Conservation (phyloP, 2,113 vertebrate genomes). For the Ancistrus triradiatus region DNA sequence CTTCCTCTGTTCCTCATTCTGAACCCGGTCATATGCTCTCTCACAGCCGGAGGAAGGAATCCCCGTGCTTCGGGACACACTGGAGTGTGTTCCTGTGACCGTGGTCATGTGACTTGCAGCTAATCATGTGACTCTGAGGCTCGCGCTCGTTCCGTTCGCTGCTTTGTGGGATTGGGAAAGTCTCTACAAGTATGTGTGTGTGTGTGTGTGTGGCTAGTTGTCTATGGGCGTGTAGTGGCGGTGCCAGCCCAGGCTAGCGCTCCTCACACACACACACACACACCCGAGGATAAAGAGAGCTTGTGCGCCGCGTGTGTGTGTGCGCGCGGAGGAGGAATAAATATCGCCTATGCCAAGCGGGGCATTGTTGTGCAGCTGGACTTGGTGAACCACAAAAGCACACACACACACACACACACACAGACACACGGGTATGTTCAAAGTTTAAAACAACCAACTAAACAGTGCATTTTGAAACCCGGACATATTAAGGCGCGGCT, state of each 20-base stretch:
- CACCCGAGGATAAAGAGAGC: constrained; percentile 44
- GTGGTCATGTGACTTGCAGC: constrained; percentile 11
- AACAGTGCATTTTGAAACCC: too few species aligned
- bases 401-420: neutral
- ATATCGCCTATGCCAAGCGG: constrained; percentile 30
- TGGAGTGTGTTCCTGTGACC: neutral
- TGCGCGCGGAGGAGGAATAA: constrained; percentile 36
- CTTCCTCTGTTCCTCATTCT: too few species aligned
- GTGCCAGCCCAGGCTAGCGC: constrained; percentile 42
- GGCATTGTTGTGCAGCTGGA: constrained; percentile 48
- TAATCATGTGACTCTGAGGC: constrained; percentile 75
- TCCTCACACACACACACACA: constrained; percentile 21
- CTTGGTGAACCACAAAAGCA: neutral
- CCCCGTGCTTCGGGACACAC: too few species aligned
- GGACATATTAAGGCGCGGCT: too few species aligned
- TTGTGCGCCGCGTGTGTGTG: constrained; percentile 33
- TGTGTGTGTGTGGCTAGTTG: neutral
- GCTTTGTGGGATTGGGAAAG: too few species aligned
- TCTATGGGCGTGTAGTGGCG: constrained; percentile 33
- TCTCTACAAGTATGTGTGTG: too few species aligned
- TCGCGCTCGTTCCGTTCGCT: too few species aligned
- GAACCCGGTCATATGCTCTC: too few species aligned
- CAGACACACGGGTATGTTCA: neutral
- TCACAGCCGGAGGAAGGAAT: too few species aligned
- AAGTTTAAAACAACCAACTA: too few species aligned